Conservation (phyloP, 2,888 invertebrate genomes). For the Epistrophella euchroma region DNA sequence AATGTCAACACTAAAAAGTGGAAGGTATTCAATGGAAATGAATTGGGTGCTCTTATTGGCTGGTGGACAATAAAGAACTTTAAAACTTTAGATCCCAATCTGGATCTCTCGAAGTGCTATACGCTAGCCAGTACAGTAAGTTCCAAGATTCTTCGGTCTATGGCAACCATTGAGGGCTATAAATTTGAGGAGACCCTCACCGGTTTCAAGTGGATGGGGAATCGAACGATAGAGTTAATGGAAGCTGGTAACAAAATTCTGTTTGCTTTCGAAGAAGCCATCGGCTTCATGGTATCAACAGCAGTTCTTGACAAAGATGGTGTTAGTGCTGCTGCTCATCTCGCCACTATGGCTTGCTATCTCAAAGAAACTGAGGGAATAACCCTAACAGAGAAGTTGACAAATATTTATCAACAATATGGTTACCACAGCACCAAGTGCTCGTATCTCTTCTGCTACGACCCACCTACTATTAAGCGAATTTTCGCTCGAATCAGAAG, state of each 20-base stretch:
- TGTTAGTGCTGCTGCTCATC: constrained; percentile 92
- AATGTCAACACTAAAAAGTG: constrained; percentile 82
- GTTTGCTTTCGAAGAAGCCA: constrained; percentile 99
- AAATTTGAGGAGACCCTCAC: constrained; percentile 95
- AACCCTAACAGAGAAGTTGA: constrained; percentile 87
- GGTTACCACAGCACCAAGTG: constrained; percentile 95
- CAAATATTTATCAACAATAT: constrained; percentile 91
- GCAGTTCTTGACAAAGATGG: constrained; percentile 98
- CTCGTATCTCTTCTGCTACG: constrained; percentile 95
- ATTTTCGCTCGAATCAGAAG: constrained; percentile 94
- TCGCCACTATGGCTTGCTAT: constrained; percentile 90
- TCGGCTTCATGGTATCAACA: constrained; percentile 98
- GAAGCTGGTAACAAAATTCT: constrained; percentile 90
- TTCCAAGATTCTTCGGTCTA: constrained; percentile 94
- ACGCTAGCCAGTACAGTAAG: constrained; percentile 98
- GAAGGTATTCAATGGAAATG: constrained; percentile 93
- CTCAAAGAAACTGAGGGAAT: constrained; percentile 86
- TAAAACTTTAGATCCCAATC: constrained; percentile 83
- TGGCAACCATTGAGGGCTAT: constrained; percentile 91
- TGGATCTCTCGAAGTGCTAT: constrained; percentile 87
- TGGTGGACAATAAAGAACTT: constrained; percentile 94
- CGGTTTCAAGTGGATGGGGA: constrained; percentile 99
- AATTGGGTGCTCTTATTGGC: constrained; percentile 95
- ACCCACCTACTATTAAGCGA: constrained; percentile 87
- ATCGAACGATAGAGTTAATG: constrained; percentile 90